Percentiles rank a stretch among this genome's conserved stretches.
phyloP scores from a whole-genome alignment of 2,797 vertebrate genomes.

The Lepidocolaptes lacrymiger region DNA sequence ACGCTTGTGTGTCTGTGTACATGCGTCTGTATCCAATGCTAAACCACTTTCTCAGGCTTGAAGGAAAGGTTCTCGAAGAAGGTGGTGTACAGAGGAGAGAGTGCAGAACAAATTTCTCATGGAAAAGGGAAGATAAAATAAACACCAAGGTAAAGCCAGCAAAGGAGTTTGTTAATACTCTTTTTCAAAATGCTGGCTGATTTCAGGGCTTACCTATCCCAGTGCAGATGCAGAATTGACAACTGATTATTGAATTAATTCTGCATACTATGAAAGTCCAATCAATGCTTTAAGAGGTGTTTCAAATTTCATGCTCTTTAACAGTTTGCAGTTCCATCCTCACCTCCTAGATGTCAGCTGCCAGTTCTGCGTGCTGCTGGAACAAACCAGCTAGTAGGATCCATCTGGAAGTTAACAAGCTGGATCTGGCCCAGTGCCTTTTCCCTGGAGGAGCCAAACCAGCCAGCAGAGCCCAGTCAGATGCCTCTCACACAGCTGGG shows the following conservation, averaged over 20 bases:
- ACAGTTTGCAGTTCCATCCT: background rate
- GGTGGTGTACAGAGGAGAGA: background rate
- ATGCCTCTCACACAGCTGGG: background rate
- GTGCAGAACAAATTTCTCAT: background rate
- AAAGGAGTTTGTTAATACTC: background rate
- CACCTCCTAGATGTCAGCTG: background rate
- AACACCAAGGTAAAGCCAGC: background rate
- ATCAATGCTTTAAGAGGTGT: background rate
- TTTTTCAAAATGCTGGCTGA: background rate
- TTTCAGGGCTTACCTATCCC: background rate
- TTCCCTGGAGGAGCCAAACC: background rate
- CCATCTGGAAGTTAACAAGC: conserved; percentile 16
- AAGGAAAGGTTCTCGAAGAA: background rate
- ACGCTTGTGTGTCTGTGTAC: background rate
- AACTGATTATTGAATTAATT: background rate
- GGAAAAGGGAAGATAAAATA: background rate
- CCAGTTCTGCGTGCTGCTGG: background rate
- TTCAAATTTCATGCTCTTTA: background rate
- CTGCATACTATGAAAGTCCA: background rate
- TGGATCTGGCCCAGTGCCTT: background rate
- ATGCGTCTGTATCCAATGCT: background rate
- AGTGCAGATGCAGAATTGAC: background rate
- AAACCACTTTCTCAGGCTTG: conserved; percentile 52
- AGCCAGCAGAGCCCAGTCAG: background rate
- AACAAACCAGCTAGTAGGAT: background rate